Evolutionary conservation across 1,140 invertebrate genomes (phyloP).

Genomic region (Archivesica marissinica): DNA sequence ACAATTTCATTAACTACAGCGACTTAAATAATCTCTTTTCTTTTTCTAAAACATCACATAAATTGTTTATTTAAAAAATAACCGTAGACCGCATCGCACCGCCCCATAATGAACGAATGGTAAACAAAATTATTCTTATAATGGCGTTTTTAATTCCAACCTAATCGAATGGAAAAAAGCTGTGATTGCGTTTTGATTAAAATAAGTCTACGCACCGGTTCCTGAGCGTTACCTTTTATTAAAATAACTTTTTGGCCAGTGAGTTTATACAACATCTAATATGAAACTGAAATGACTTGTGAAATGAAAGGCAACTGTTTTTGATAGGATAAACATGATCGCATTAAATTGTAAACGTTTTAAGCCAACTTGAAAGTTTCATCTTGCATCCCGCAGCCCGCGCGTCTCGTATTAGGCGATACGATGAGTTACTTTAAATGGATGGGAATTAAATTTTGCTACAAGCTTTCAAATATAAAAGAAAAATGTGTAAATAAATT

Average conservation of each 20-base stretch:
- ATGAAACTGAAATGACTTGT: neutral
- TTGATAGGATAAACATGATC: neutral
- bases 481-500: conserved; percentile 42
- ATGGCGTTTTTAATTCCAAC: neutral
- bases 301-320: conserved; percentile 30
- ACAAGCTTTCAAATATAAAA: conserved; percentile 24
- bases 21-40: neutral
- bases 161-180: conserved; percentile 16
- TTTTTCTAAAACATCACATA: neutral
- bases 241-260: conserved; percentile 19
- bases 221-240: conserved; percentile 21
- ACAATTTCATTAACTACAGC: neutral
- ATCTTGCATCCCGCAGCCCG: neutral
- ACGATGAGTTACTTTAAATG: conserved; percentile 31
- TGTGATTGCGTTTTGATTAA: conserved; percentile 9
- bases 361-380: conserved; percentile 14
- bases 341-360: conserved; percentile 11
- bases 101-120: neutral
- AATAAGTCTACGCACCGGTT: conserved; percentile 8
- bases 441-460: conserved; percentile 32
- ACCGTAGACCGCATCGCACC: neutral
- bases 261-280: neutral
- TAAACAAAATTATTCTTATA: conserved; percentile 4
- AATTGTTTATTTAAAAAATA: conserved; percentile 1
- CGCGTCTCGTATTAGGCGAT: conserved; percentile 19